These are phyloP conservation scores for Zenarchopterus dispar DNA, from an alignment of 2,797 vertebrate species.

Conservation along the genomic window DNA sequence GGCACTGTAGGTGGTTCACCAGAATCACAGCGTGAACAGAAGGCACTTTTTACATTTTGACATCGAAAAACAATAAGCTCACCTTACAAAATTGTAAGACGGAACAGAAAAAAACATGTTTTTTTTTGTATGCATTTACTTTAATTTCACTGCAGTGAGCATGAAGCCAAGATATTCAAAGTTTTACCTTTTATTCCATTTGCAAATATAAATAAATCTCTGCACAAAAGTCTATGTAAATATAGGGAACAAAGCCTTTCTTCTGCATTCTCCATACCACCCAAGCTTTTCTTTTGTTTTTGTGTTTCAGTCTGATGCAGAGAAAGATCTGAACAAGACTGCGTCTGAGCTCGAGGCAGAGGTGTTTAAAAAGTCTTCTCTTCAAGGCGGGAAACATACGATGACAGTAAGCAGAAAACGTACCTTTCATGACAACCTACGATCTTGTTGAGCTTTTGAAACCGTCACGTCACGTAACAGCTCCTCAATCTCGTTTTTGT, in stretches of 20 bases:
- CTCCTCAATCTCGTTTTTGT: slow-evolving; percentile 6
- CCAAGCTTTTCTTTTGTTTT: not conserved
- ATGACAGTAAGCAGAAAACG: slow-evolving; percentile 79
- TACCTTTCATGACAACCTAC: not conserved
- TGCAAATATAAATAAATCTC: no score
- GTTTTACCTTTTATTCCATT: no score
- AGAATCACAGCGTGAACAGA: slow-evolving; percentile 8
- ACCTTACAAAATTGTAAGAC: no score
- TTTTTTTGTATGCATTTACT: no score
- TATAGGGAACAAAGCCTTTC: not conserved
- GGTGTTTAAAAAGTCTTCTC: slow-evolving; percentile 58
- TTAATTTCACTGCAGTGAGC: no score
- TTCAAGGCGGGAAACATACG: slow-evolving; percentile 68
- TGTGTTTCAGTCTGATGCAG: slow-evolving; percentile 62
- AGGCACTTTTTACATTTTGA: not conserved
- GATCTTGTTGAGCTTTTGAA: not conserved
- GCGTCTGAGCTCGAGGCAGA: slow-evolving; percentile 57
- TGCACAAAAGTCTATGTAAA: no score
- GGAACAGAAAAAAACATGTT: no score
- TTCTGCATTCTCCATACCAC: not conserved
- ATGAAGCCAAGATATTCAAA: no score
- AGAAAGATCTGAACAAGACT: slow-evolving; percentile 32
- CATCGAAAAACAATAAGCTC: not conserved
- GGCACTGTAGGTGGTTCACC: slow-evolving; percentile 65
- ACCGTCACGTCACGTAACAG: not conserved